Base-by-base conservation (phyloP, 2,888 invertebrate genomes). In the Tuberolachnus salignus region DNA sequence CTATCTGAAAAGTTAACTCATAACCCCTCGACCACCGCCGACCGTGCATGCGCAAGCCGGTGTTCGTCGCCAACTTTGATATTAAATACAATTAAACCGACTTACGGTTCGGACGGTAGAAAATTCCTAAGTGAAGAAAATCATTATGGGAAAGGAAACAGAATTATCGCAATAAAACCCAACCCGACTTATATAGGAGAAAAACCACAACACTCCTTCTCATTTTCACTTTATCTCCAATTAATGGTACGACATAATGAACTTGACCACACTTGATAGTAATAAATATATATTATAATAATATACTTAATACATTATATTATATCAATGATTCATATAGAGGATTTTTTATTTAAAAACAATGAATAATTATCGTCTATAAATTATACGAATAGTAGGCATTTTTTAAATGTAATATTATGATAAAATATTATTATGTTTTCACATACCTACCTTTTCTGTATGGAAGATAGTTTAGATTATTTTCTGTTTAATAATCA, bases 41-140 rank as follows among this genome's bases (percentile, higher is more conserved):
- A 67, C 66, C 26, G 13, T 1, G 34, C 42, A 55, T 57, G 11
- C 57, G 21, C 74, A 74, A 55, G 21, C 53, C 55, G 53, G 44
- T 49, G 66, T 74, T 64, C 53, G 53, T 64, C 66, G 66, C 34
- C 80, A 75, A 81, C 80, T 81, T 81, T 81, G 80, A 81, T 81
- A 81, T 81, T 81, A 81, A 81, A 81, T 81, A 81, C 81, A 81
- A 81, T 80, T 81, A 81, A 81, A 81, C 80, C 67, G 55, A 71
- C 70, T 80, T 61, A 73, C 64, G 34, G 44, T 49, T 80, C 19
- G 73, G 26, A 80, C 69, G 19, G 44, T n/a, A 26, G 72, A 69
- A 78, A 74, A 34, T 26, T 51, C 1, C 14, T n/a, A n/a, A n/a
- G n/a, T n/a, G 19, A 46, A 46, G 34, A 71, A 71, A 73, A 73